Base-by-base conservation (phyloP, 2,113 vertebrate genomes). In the Sinosuthora webbiana region DNA sequence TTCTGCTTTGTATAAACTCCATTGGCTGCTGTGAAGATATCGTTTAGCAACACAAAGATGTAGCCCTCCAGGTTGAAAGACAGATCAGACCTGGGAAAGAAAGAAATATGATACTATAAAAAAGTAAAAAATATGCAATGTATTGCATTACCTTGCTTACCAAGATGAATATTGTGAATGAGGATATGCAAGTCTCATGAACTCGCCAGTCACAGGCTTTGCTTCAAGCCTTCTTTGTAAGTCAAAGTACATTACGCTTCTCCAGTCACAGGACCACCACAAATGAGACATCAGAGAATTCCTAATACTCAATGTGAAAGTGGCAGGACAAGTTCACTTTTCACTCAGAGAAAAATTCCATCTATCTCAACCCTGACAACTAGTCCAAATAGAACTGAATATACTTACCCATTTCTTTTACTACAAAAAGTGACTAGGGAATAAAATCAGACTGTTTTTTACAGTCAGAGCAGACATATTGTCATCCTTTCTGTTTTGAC, bases 1-100 rank as follows among this genome's bases (percentile, higher is more conserved):
- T 99, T 99, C 95, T 99, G 98, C 93, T 99, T 99, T 49, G 98
- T 99, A 95, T 99, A 99, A 96, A 99, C 99, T 27, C 98, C 98
- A 85, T 96, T 99, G 42, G 99, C 98, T 4, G 99, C 99, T 41
- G 99, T 99, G 97, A 99, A 99, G 92, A 98, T 90, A 83, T 99
- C 98, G 25, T 99, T 99, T 65, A 99, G 95, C 88, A 99, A 97
- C 35, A 99, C 98, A 82, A 98, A 98, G 3, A 88, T 67, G 35
- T 99, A 99, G 57, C 98, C 98, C 95, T 98, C 98, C 75, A 98
- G 79, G 87, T 98, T 99, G 88, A 99, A 99, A 78, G 99, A 98
- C 55, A 99, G 97, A 95, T 99, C 99, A 67, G 98, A 99, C 75
- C 99, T 99, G 91, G 35, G n/a, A 90, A 93, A 69, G 18, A 94